These are phyloP conservation scores for Mycalesis mineus DNA, from an alignment of 2,888 invertebrate species.

Conservation along the genomic window DNA sequence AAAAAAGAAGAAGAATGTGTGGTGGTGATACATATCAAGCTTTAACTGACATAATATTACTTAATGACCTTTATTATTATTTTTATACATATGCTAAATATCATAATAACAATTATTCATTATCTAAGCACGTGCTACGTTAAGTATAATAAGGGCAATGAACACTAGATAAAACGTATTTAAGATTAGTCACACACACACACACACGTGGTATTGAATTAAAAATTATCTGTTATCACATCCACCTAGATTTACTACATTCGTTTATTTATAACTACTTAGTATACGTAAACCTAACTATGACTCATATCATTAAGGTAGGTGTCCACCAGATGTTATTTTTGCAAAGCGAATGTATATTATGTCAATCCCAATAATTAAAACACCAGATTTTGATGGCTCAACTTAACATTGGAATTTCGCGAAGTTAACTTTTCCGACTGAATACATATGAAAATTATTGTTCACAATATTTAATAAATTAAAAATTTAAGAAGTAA, in stretches of 20 bases:
- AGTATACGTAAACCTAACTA: background rate
- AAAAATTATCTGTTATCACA: slow-evolving; percentile 11
- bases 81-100: background rate
- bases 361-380: no score
- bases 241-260: slow-evolving; percentile 6
- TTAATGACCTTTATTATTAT: background rate
- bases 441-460: no score
- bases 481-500: no score
- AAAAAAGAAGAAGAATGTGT: no score
- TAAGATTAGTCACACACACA: slow-evolving; percentile 11
- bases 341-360: slow-evolving; percentile 23
- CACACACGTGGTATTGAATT: background rate
- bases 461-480: no score
- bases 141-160: slow-evolving; percentile 13
- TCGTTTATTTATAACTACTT: background rate
- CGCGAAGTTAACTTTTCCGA: no score
- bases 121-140: background rate
- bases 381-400: no score
- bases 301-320: background rate
- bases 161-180: slow-evolving; percentile 11
- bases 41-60: background rate
- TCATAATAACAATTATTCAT: background rate
- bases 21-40: no score
- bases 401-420: no score
- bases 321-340: slow-evolving; percentile 22